Evolutionary conservation across 2,113 vertebrate genomes (phyloP).

Genomic region (Carassius auratus): DNA sequence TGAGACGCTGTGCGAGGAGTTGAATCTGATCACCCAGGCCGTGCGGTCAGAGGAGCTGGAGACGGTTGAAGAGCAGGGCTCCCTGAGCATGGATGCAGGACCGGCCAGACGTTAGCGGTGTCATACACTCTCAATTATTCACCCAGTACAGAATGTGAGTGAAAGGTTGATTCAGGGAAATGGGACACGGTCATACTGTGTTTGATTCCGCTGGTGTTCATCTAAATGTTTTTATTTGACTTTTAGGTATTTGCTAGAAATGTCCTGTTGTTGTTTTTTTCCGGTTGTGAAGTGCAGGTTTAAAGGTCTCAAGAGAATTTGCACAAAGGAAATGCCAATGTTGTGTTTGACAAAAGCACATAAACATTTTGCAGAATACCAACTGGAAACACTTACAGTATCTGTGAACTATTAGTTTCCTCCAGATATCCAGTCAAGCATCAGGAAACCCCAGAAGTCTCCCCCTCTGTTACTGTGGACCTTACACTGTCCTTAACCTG

Average conservation of each 20-base stretch:
- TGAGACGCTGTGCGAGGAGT: slow-evolving; percentile 92
- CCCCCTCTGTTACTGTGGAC: slow-evolving; percentile 31
- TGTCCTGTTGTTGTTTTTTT: background rate
- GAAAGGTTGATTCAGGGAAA: slow-evolving; percentile 22
- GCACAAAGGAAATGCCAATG: background rate
- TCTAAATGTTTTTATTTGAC: background rate
- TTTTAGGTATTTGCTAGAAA: background rate
- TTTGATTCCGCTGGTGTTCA: background rate
- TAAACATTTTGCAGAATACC: background rate
- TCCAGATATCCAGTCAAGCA: background rate
- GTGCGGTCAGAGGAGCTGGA: slow-evolving; percentile 88
- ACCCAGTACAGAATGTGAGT: slow-evolving; percentile 15
- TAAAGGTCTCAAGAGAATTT: background rate
- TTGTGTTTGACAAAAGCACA: slow-evolving; percentile 9
- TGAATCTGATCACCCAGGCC: slow-evolving; percentile 92
- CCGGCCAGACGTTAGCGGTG: slow-evolving; percentile 63
- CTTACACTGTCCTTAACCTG: slow-evolving; percentile 30
- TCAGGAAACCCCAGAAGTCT: slow-evolving; percentile 34
- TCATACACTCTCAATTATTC: background rate
- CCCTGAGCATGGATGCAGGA: slow-evolving; percentile 70
- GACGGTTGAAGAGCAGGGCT: slow-evolving; percentile 85
- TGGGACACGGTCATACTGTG: background rate
- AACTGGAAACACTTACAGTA: background rate
- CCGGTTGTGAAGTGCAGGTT: background rate
- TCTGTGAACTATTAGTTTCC: background rate